phyloP scores from a whole-genome alignment of 2,888 invertebrate genomes.

The Fabriciana adippe region DNA sequence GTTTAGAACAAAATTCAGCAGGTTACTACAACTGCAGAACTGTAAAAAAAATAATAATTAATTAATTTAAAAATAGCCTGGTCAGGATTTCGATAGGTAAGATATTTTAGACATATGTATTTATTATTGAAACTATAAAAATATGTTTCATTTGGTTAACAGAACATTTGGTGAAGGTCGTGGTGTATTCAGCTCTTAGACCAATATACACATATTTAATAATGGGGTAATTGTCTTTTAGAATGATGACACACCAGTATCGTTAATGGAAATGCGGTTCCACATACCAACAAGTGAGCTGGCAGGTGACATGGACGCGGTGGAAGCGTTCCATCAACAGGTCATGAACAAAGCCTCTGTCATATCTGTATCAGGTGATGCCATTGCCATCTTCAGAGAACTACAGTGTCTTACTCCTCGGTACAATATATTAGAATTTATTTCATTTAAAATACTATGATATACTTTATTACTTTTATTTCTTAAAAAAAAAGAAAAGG shows the following conservation, averaged over 20 bases:
- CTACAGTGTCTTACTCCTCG: conserved; percentile 99
- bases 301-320: conserved; percentile 93
- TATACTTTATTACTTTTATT: too few species aligned
- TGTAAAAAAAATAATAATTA: too few species aligned
- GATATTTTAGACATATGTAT: too few species aligned
- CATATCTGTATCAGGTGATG: conserved; percentile 98
- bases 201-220: neutral
- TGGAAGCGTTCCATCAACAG: conserved; percentile 98
- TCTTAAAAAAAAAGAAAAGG: too few species aligned
- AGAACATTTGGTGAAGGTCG: too few species aligned
- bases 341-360: conserved; percentile 99
- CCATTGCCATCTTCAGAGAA: conserved; percentile 97
- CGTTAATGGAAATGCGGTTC: conserved; percentile 98
- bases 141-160: too few species aligned
- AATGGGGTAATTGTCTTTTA: conserved; percentile 55
- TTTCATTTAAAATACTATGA: conserved; percentile 23
- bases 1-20: too few species aligned
- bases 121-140: too few species aligned
- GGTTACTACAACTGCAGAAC: too few species aligned
- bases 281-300: conserved; percentile 96
- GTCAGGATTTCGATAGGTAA: too few species aligned
- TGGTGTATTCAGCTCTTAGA: too few species aligned
- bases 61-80: too few species aligned
- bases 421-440: conserved; percentile 61
- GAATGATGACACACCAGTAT: conserved; percentile 99